phyloP scores from a whole-genome alignment of 2,888 invertebrate species.

The Brachynemurus nebulosus region DNA sequence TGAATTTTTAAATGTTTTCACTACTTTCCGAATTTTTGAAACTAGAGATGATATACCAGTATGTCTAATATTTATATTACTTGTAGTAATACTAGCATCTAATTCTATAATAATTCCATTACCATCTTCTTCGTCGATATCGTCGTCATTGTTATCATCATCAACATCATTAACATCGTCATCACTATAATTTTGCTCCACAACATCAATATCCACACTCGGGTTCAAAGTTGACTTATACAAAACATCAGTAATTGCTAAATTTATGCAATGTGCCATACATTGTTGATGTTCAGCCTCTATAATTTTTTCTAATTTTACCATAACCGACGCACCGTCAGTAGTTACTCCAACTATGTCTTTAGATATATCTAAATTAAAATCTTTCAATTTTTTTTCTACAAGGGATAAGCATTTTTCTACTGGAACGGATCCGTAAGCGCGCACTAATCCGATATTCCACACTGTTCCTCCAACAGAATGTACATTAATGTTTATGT shows the following conservation, averaged over 20 bases:
- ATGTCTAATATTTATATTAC: conserved; percentile 14
- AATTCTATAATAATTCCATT: conserved; percentile 14
- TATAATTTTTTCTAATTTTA: conserved; percentile 11
- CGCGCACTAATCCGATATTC: conserved; percentile 12
- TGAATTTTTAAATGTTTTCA: conserved; percentile 11
- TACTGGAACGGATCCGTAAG: conserved; percentile 10
- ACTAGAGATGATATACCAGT: conserved; percentile 13
- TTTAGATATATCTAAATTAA: conserved; percentile 9
- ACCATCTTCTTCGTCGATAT: conserved; percentile 13
- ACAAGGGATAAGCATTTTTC: conserved; percentile 11
- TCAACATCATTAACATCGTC: conserved; percentile 5
- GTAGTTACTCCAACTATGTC: conserved; percentile 12
- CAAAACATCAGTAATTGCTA: conserved; percentile 13
- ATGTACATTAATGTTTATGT: conserved; percentile 6
- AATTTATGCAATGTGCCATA: conserved; percentile 13
- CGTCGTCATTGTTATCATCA: conserved; percentile 12
- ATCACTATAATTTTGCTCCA: not conserved
- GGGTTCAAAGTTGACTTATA: conserved; percentile 12
- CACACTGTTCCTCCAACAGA: conserved; percentile 12
- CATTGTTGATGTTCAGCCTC: conserved; percentile 13
- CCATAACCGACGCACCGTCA: conserved; percentile 8
- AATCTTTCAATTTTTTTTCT: conserved; percentile 7
- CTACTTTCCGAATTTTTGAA: conserved; percentile 2
- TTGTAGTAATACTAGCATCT: conserved; percentile 14
- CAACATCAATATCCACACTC: conserved; percentile 11